phyloP scores from a whole-genome alignment of 1,140 invertebrate species.

The silkworm (Bombyx mori) region DNA sequence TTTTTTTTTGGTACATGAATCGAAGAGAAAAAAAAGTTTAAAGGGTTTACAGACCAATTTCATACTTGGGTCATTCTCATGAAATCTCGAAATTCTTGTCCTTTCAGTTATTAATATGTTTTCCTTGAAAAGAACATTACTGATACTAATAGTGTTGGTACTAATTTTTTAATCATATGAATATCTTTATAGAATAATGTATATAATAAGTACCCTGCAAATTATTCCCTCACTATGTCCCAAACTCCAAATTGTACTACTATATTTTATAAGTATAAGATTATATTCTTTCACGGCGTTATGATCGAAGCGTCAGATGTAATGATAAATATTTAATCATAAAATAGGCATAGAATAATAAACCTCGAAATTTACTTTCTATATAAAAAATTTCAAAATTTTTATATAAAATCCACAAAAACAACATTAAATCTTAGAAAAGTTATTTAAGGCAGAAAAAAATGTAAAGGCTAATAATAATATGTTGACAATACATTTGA shows the following conservation, averaged over 20 bases:
- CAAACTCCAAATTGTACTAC: not conserved
- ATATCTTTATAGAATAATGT: not conserved
- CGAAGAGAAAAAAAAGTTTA: not conserved
- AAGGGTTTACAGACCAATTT: not conserved
- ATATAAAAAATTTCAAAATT: too few relatives aligned
- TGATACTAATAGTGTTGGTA: not conserved
- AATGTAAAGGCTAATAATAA: too few relatives aligned
- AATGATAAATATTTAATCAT: too few relatives aligned
- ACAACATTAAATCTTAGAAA: too few relatives aligned
- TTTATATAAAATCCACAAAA: too few relatives aligned
- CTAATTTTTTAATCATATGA: not conserved
- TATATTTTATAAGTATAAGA: too few relatives aligned
- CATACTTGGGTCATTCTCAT: not conserved
- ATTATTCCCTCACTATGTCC: not conserved
- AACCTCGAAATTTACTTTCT: too few relatives aligned
- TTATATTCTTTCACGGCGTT: too few relatives aligned
- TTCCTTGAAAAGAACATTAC: not conserved
- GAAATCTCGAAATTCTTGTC: not conserved
- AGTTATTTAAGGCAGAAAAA: too few relatives aligned
- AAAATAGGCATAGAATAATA: too few relatives aligned
- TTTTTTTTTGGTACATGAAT: not conserved
- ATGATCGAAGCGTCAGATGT: too few relatives aligned
- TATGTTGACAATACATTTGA: too few relatives aligned
- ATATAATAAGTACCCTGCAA: conserved; percentile 1
- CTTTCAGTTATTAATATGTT: not conserved